Conservation (phyloP, 2,113 vertebrate species). For the Scortum barcoo region DNA sequence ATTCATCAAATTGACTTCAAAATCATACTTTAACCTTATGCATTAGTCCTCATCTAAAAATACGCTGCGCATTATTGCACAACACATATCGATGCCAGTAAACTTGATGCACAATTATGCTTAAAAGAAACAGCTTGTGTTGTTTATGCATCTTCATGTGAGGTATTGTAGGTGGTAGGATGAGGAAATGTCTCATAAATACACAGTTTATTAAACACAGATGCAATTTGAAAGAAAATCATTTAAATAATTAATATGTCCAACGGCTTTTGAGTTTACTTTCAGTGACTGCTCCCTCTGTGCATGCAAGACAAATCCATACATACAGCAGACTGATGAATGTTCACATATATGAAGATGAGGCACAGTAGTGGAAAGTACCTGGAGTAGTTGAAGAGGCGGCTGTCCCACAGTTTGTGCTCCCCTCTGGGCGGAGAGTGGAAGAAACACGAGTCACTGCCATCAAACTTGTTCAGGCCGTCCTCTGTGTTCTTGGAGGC, state of each 20-base stretch:
- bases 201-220: conserved; percentile 2
- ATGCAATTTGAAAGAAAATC: neutral
- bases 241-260: neutral
- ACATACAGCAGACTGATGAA: neutral
- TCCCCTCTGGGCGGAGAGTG: conserved; percentile 90
- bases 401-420: conserved; percentile 94
- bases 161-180: neutral
- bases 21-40: neutral
- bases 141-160: conserved; percentile 5
- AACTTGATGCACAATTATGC: neutral
- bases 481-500: conserved; percentile 97
- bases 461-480: conserved; percentile 94
- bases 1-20: neutral
- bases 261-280: neutral
- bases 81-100: conserved; percentile 14
- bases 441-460: conserved; percentile 95
- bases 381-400: conserved; percentile 96
- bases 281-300: neutral
- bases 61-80: neutral
- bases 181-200: neutral
- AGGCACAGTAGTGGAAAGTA: conserved; percentile 59
- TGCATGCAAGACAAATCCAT: neutral
- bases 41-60: conserved; percentile 17
- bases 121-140: conserved; percentile 10
- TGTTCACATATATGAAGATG: neutral